Percentiles rank a stretch among this genome's conserved stretches.
phyloP scores from a whole-genome alignment of 2,113 vertebrate species.

The Sinocyclocheilus anophthalmus region DNA sequence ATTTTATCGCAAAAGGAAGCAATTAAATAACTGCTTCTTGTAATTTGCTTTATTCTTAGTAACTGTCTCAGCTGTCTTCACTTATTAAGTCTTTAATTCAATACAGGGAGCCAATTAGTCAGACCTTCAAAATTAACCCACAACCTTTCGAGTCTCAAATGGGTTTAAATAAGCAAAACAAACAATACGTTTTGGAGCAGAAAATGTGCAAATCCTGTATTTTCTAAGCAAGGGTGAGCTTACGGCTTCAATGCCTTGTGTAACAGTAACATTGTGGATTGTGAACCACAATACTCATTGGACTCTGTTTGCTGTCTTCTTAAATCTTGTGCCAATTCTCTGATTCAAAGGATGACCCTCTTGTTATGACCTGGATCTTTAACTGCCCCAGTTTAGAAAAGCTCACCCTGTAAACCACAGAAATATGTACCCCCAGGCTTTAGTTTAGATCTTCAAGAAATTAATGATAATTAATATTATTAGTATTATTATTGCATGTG shows the following conservation, averaged over 20 bases:
- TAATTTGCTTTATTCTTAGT: conserved; percentile 38
- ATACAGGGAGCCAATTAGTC: conserved; percentile 12
- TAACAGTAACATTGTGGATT: background rate
- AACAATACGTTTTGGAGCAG: background rate
- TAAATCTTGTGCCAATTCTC: background rate
- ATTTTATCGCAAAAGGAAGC: background rate
- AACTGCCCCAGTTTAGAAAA: background rate
- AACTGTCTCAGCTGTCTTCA: conserved; percentile 30
- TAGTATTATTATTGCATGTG: background rate
- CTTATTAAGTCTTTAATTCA: conserved; percentile 26
- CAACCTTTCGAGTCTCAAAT: background rate
- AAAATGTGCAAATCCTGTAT: background rate
- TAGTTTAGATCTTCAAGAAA: background rate
- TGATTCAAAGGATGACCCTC: conserved; percentile 4
- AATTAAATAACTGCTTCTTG: background rate
- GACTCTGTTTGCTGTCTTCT: background rate
- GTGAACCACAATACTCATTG: background rate
- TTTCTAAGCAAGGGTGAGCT: background rate
- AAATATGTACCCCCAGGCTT: background rate
- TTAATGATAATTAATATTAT: background rate
- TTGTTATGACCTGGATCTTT: conserved; percentile 31
- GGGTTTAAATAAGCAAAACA: conserved; percentile 6
- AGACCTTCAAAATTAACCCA: conserved; percentile 11
- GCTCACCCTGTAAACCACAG: background rate
- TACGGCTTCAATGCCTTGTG: background rate